Evolutionary conservation across 2,113 vertebrate genomes (phyloP).

Genomic region (Siniperca knerii): DNA sequence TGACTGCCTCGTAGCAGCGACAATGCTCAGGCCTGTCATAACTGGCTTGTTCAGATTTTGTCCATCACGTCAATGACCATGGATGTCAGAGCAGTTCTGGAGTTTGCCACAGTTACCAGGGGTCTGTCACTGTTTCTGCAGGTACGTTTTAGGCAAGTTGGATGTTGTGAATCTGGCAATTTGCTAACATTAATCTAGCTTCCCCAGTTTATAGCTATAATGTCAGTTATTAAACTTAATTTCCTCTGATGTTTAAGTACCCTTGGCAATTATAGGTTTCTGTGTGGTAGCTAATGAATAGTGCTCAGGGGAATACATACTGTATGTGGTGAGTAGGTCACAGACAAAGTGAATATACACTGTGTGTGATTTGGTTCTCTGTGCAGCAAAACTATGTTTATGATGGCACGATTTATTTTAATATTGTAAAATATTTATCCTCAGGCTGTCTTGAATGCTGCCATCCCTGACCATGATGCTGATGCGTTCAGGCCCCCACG

Average conservation of each 20-base stretch:
- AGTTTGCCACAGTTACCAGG: slow-evolving; percentile 88
- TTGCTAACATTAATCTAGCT: neutral
- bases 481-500: slow-evolving; percentile 95
- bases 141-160: slow-evolving; percentile 72
- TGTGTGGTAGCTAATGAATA: neutral
- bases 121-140: slow-evolving; percentile 89
- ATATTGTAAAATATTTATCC: slow-evolving; percentile 4
- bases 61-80: slow-evolving; percentile 68
- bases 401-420: neutral
- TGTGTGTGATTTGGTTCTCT: neutral
- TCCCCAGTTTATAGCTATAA: neutral
- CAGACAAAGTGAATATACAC: neutral
- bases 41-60: slow-evolving; percentile 23
- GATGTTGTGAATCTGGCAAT: neutral
- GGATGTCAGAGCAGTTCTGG: slow-evolving; percentile 83
- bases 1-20: slow-evolving; percentile 30
- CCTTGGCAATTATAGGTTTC: neutral
- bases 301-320: neutral
- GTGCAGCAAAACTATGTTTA: neutral
- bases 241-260: neutral
- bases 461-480: slow-evolving; percentile 92
- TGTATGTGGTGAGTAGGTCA: neutral
- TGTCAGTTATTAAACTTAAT: neutral
- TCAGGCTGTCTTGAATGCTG: slow-evolving; percentile 90
- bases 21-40: slow-evolving; percentile 57